Evolutionary conservation across 2,888 invertebrate species (phyloP).

Genomic region (Xestia ashworthii): DNA sequence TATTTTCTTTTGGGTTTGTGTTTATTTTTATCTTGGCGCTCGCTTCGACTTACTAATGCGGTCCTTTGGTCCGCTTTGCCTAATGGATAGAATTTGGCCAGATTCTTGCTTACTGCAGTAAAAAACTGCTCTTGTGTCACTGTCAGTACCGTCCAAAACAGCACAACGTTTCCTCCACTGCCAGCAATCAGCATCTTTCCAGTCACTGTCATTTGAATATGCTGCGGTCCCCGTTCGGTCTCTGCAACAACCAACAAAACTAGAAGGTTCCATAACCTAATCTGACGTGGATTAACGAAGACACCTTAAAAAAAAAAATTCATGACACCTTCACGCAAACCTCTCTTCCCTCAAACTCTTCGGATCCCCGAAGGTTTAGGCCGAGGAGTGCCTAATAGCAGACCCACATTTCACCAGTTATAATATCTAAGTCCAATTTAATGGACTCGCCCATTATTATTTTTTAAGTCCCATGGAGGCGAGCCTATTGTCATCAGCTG

Average conservation of each 20-base stretch:
- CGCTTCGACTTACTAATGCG: neutral
- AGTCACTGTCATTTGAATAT: neutral
- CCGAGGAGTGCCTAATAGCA: too few species aligned
- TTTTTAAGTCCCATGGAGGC: too few species aligned
- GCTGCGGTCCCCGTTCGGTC: neutral
- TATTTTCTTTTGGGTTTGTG: constrained; percentile 14
- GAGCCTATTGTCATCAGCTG: too few species aligned
- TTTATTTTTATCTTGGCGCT: constrained; percentile 36
- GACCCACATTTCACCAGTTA: too few species aligned
- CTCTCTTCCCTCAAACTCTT: too few species aligned
- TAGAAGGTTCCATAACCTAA: neutral
- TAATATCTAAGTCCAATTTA: too few species aligned
- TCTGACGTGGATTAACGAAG: neutral
- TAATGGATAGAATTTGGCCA: constrained; percentile 21
- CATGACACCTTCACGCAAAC: too few species aligned
- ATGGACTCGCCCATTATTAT: too few species aligned
- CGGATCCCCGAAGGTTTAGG: too few species aligned
- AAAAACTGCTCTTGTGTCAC: neutral
- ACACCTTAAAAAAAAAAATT: too few species aligned
- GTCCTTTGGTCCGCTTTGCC: constrained; percentile 20
- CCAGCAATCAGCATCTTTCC: neutral
- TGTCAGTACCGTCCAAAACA: neutral
- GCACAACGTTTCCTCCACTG: neutral
- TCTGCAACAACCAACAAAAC: neutral
- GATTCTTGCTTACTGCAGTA: constrained; percentile 8